Evolutionary conservation across 2,113 vertebrate genomes (phyloP), one percentile per base, ranked within the genome.

Genomic region (Plestiodon gilberti): DNA sequence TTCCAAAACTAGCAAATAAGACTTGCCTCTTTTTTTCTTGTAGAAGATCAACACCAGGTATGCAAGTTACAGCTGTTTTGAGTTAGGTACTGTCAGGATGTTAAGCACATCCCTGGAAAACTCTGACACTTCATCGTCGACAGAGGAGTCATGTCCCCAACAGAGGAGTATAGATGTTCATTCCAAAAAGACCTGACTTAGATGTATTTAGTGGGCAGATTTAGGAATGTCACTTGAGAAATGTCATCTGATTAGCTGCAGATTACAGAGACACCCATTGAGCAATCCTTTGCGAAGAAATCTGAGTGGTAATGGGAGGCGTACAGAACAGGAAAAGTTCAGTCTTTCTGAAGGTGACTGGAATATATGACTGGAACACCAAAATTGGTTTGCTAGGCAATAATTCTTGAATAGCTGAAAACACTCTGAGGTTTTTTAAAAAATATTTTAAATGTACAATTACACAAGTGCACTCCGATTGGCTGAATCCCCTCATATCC

Each of bases 1-100:
- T 35, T 95, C 92, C 91, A 93, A 90, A 88, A 93, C 93, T 91
- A 96, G 92, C 82, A 93, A 35, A 81, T 67, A 78, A 87, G 82
- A 30, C 1, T 55, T 82, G 22, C 64, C 4, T 6, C 15, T n/a
- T 79, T 90, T 89, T 57, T 64, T 71, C 22, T 81, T 79, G 43
- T 65, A 85, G 52, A 89, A 86, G 88, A 17, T 7, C 22, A 33
- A 9, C 82, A 89, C 22, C 90, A 81, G 61, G 23, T 83, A 62
- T 71, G 18, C 74, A 82, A 89, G 84, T 75, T 52, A 64, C 43
- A 84, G 38, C 33, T 52, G 4, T n/a, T 83, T 83, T 43, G 82
- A 78, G 52, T 78, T 62, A 78, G 65, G 64, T 9, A 2, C n/a
- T 67, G 33, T 43, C 43, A 61, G 90, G 62, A 77, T 38, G 71